Evolutionary conservation across 2,797 vertebrate species (phyloP).

Genomic region (Heteromormyrus szaboi): DNA sequence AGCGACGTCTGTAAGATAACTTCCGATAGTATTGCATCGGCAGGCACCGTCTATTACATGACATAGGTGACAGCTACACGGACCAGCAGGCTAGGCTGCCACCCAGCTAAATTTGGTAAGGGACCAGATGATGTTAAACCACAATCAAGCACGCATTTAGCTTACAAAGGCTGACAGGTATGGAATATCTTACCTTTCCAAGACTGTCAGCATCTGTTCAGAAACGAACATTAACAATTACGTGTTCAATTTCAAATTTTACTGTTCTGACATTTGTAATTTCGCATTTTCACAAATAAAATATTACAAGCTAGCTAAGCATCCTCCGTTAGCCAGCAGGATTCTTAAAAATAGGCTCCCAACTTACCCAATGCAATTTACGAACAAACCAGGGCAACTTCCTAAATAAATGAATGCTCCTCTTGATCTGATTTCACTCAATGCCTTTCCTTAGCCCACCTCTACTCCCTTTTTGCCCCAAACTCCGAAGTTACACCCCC

Average conservation of each 20-base stretch:
- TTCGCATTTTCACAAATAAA: background rate
- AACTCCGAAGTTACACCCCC: constrained; percentile 42
- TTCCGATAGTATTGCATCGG: background rate
- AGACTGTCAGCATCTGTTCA: background rate
- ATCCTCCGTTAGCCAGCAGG: background rate
- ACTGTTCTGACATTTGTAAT: background rate
- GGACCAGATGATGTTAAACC: background rate
- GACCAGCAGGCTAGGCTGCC: background rate
- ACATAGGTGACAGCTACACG: background rate
- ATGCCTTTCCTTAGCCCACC: constrained; percentile 39
- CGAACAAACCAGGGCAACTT: constrained; percentile 35
- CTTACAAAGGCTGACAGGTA: background rate
- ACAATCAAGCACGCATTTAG: background rate
- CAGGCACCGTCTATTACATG: background rate
- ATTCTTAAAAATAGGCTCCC: background rate
- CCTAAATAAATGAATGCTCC: constrained; percentile 32
- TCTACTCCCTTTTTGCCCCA: constrained; percentile 41
- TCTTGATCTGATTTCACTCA: constrained; percentile 25
- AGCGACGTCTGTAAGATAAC: background rate
- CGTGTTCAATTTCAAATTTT: background rate
- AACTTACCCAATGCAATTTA: constrained; percentile 49
- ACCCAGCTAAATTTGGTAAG: background rate
- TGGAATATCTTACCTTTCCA: background rate
- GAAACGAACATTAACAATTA: background rate
- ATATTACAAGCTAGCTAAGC: background rate